A percentile compares a stretch with the other conserved stretches of the same genome.
Evolutionary conservation across 2,888 invertebrate species (phyloP).

Genomic region (Globia sparganii): DNA sequence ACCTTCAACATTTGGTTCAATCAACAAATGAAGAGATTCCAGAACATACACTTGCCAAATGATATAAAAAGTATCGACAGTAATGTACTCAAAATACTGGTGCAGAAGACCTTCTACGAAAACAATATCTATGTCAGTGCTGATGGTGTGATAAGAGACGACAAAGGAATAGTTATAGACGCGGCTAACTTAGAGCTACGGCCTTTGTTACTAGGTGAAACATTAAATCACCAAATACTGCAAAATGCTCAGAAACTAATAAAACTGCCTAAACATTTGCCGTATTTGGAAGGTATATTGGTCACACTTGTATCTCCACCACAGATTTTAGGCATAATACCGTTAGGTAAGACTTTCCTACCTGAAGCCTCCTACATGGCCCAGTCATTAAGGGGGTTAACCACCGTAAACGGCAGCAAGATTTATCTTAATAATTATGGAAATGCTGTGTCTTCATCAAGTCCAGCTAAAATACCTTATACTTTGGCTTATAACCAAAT

Average conservation of each 20-base stretch:
- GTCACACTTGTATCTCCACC: constrained; percentile 73
- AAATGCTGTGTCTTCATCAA: constrained; percentile 2
- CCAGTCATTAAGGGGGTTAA: not conserved
- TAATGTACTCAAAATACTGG: constrained; percentile 64
- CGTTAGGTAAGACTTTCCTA: constrained; percentile 71
- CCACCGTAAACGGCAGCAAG: constrained; percentile 13
- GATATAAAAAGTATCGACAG: constrained; percentile 62
- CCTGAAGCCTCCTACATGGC: constrained; percentile 20
- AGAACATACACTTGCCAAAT: constrained; percentile 51
- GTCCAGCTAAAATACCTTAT: not conserved
- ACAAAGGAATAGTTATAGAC: constrained; percentile 69
- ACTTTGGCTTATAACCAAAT: constrained; percentile 19
- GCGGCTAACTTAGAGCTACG: constrained; percentile 73
- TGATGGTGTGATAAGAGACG: constrained; percentile 70
- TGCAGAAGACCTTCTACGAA: constrained; percentile 71
- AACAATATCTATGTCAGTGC: constrained; percentile 70
- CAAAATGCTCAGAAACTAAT: constrained; percentile 34
- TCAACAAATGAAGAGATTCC: constrained; percentile 69
- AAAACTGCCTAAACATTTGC: constrained; percentile 55
- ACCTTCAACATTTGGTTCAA: constrained; percentile 76
- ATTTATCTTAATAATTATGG: constrained; percentile 1
- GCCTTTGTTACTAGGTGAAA: constrained; percentile 77
- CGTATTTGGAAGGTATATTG: constrained; percentile 76
- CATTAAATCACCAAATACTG: constrained; percentile 63
- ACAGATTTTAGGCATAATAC: constrained; percentile 78